Percentiles rank a stretch among this genome's conserved stretches.
Evolutionary conservation across 2,113 vertebrate genomes (phyloP).

Genomic region (Sinocyclocheilus anshuiensis): DNA sequence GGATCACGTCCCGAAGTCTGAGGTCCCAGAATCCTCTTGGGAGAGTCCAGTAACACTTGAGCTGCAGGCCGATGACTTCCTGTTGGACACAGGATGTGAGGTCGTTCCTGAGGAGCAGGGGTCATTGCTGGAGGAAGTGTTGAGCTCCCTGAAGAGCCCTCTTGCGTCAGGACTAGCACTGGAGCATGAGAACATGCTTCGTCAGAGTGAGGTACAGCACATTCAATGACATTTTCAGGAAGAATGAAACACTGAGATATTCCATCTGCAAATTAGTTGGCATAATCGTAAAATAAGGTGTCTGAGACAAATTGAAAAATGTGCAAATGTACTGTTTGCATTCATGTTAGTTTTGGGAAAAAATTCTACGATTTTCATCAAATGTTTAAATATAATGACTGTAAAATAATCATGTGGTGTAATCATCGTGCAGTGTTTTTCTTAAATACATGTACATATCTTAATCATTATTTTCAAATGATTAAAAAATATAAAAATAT

Average conservation of each 20-base stretch:
- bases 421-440: no score
- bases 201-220: slow-evolving; percentile 48
- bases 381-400: neutral
- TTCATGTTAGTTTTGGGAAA: neutral
- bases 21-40: slow-evolving; percentile 46
- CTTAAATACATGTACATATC: neutral
- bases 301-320: neutral
- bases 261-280: neutral
- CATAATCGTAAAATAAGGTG: neutral
- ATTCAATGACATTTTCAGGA: neutral
- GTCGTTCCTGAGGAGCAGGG: slow-evolving; percentile 59
- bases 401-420: neutral
- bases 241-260: neutral
- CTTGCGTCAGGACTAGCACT: slow-evolving; percentile 55
- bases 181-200: slow-evolving; percentile 51
- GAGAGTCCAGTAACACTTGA: slow-evolving; percentile 62
- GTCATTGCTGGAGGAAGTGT: slow-evolving; percentile 74
- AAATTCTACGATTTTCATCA: neutral
- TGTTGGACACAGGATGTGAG: slow-evolving; percentile 56
- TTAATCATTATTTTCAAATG: neutral
- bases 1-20: slow-evolving; percentile 35
- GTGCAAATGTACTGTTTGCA: neutral
- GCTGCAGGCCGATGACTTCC: slow-evolving; percentile 61
- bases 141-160: slow-evolving; percentile 73
- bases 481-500: no score